Evolutionary conservation across 1,140 invertebrate species (phyloP).

Genomic region (Phocides pigmalion): DNA sequence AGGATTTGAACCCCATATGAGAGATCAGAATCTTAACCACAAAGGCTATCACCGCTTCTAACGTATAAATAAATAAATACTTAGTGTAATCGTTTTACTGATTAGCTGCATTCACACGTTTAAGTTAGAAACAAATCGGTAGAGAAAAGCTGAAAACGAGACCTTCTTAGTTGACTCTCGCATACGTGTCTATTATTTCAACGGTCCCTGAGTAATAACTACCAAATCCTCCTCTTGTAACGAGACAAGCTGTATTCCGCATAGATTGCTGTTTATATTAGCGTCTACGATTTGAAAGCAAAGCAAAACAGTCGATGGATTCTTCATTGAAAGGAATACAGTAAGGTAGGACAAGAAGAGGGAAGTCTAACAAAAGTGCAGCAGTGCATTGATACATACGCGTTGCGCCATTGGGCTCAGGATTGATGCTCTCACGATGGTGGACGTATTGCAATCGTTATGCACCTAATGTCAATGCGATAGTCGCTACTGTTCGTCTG

Average conservation of each 20-base stretch:
- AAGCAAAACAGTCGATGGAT: constrained; percentile 38
- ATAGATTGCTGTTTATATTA: constrained; percentile 37
- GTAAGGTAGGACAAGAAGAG: constrained; percentile 27
- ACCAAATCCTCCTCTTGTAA: constrained; percentile 8
- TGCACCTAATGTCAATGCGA: constrained; percentile 75
- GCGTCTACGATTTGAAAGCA: not conserved
- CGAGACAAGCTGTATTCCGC: not conserved
- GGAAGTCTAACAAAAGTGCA: constrained; percentile 50
- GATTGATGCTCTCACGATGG: constrained; percentile 73
- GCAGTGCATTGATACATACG: constrained; percentile 71
- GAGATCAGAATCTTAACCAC: too few relatives aligned
- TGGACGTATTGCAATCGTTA: constrained; percentile 78
- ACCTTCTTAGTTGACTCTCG: constrained; percentile 56
- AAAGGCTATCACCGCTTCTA: not conserved
- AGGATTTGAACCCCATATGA: too few relatives aligned
- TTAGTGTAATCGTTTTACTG: constrained; percentile 2
- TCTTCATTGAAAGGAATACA: not conserved
- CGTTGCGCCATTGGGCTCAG: constrained; percentile 63
- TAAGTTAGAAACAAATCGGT: constrained; percentile 48
- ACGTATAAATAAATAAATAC: not conserved
- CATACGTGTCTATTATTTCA: constrained; percentile 39
- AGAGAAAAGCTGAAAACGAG: constrained; percentile 52
- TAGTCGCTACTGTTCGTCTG: constrained; percentile 64
- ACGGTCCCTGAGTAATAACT: constrained; percentile 26
- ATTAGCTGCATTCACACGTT: constrained; percentile 24